Evolutionary conservation across 1,140 invertebrate genomes (phyloP), one percentile per base, ranked within the genome.

Genomic region (Apis laboriosa): DNA sequence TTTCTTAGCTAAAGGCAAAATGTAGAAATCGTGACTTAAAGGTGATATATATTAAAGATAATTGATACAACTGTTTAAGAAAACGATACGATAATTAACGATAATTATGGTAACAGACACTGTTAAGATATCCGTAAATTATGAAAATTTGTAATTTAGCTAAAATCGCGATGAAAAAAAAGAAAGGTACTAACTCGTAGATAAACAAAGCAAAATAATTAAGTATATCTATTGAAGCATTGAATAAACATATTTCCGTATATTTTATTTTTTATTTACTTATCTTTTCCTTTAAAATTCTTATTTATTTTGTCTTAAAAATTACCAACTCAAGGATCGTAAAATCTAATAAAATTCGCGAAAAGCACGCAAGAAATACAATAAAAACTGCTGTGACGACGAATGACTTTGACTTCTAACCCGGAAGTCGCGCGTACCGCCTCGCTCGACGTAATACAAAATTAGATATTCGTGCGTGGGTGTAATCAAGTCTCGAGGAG

Each of bases 391-490:
- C 49, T 11, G 34, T 83, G 15, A 74, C 53, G 49, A 13, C 49
- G 67, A 71, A 86, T 86, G 82, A 86, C 77, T 84, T 71, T 86
- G 82, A 67, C 73, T 77, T 76, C 56, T 63, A 66, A 84, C 28
- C 85, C 83, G 85, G 85, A 86, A 86, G 67, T 84, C 17, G 58
- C 49, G 28, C 9, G 85, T 66, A 71, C 77, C 85, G 85, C 85
- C 84, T 70, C 63, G 64, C 34, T 66, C 77, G 82, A 86, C 82
- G 85, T 80, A 86, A 84, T 72, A 15, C 60, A 17, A 79, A 83
- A 83, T 83, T 79, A 67, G n/a, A 66, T 61, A 70, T 79, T 73
- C 63, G 56, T 58, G 77, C 67, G 58, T 71, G 58, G 67, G 66
- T 28, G 75, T 71, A 64, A 83, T 71, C 43, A n/a, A 63, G 19